These are phyloP conservation scores for Tipula confusa DNA, from an alignment of 2,888 invertebrate genomes.

Conservation along the genomic window DNA sequence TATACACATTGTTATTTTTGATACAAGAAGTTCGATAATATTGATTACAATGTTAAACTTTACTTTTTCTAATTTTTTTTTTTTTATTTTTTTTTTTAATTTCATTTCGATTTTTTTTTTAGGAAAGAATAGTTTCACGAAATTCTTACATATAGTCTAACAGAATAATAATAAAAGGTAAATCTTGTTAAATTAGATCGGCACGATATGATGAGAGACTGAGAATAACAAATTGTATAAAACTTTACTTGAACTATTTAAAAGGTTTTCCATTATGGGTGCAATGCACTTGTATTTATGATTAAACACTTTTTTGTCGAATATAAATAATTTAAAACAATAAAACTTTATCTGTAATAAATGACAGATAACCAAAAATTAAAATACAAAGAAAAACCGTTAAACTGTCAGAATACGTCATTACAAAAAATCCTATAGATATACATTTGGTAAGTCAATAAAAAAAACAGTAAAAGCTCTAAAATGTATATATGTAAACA, in stretches of 20 bases:
- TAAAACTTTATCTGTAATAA: no score
- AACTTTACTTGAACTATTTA: neutral
- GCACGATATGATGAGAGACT: neutral
- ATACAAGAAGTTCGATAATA: constrained; percentile 20
- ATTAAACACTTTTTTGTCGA: no score
- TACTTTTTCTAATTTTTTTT: neutral
- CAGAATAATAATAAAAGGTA: neutral
- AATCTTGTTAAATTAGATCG: neutral
- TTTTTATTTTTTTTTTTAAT: neutral
- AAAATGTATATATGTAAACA: no score
- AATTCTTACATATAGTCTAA: neutral
- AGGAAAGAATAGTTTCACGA: neutral
- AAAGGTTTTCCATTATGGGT: no score
- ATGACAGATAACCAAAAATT: no score
- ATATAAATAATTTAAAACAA: no score
- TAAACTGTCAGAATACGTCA: no score
- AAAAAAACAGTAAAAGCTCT: no score
- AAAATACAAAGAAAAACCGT: no score
- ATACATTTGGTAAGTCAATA: no score
- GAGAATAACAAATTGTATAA: neutral
- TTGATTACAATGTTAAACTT: constrained; percentile 16
- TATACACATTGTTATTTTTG: neutral
- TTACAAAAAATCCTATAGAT: no score
- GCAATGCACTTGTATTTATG: no score
- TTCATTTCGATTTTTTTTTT: neutral